These are phyloP conservation scores for Diarsia brunnea DNA, from an alignment of 2,888 invertebrate genomes.

Conservation along the genomic window DNA sequence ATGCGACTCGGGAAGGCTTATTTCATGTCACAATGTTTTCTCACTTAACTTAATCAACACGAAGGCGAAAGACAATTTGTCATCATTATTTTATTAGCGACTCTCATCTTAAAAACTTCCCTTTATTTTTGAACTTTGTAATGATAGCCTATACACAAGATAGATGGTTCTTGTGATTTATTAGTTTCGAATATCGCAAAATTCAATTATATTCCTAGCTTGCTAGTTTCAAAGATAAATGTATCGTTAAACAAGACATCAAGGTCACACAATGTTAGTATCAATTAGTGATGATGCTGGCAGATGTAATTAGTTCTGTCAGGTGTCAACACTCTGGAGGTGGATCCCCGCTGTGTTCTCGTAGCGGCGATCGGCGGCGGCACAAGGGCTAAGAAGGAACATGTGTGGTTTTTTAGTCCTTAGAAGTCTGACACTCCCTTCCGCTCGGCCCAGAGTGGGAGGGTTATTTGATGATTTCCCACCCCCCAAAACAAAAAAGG, in stretches of 20 bases:
- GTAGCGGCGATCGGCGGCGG: too few relatives aligned
- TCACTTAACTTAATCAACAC: not conserved
- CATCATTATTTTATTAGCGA: conserved; percentile 19
- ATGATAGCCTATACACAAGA: not conserved
- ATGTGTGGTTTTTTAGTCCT: too few relatives aligned
- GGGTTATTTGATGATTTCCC: too few relatives aligned
- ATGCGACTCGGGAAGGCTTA: too few relatives aligned
- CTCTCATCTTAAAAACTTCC: conserved; percentile 7
- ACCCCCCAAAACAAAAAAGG: too few relatives aligned
- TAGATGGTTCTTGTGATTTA: conserved; percentile 15
- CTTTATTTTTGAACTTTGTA: not conserved
- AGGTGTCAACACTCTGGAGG: too few relatives aligned
- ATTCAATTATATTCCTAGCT: not conserved
- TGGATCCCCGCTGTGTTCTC: too few relatives aligned
- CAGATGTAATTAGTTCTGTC: not conserved
- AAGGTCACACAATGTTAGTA: not conserved
- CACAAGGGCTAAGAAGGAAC: too few relatives aligned
- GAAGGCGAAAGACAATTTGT: conserved; percentile 2
- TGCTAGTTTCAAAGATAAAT: not conserved
- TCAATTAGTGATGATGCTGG: not conserved
- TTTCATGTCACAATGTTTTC: too few relatives aligned
- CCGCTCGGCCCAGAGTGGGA: too few relatives aligned
- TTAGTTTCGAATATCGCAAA: not conserved
- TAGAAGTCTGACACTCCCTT: too few relatives aligned
- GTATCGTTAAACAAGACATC: not conserved